Evolutionary conservation across 2,113 vertebrate genomes (phyloP).

Genomic region (Gallinago paraguaiae): DNA sequence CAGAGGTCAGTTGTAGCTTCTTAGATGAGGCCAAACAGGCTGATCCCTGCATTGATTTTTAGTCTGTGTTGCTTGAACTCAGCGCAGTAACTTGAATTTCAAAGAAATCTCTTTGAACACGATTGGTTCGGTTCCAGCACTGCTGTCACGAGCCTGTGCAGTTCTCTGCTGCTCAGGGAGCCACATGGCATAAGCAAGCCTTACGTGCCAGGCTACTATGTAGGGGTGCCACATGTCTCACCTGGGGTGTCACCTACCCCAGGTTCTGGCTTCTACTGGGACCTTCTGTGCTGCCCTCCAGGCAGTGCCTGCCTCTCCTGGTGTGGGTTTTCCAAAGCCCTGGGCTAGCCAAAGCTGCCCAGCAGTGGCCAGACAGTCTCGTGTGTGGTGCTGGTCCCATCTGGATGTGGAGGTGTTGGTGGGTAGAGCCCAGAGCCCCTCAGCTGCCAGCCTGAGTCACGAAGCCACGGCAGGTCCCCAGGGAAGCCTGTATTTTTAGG

Average conservation of each 20-base stretch:
- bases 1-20: not conserved
- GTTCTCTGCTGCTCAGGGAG: not conserved
- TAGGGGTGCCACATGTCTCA: accelerated
- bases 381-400: not conserved
- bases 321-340: not conserved
- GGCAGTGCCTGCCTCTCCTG: not conserved
- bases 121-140: not conserved
- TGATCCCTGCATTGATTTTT: not conserved
- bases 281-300: not conserved
- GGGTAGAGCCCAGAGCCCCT: not conserved
- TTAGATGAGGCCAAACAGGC: not conserved
- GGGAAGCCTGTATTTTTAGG: not conserved
- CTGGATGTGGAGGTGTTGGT: not conserved
- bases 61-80: not conserved
- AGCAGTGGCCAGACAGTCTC: accelerated
- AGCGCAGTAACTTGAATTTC: not conserved
- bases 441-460: not conserved
- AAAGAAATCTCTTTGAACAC: not conserved
- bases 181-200: accelerated
- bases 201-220: accelerated
- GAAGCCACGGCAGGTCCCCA: accelerated
- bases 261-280: not conserved
- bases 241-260: not conserved
- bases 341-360: not conserved
- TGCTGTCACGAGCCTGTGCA: not conserved